These are phyloP conservation scores for Drosophila buzzatii DNA, from an alignment of 2,888 invertebrate genomes.

Conservation along the genomic window DNA sequence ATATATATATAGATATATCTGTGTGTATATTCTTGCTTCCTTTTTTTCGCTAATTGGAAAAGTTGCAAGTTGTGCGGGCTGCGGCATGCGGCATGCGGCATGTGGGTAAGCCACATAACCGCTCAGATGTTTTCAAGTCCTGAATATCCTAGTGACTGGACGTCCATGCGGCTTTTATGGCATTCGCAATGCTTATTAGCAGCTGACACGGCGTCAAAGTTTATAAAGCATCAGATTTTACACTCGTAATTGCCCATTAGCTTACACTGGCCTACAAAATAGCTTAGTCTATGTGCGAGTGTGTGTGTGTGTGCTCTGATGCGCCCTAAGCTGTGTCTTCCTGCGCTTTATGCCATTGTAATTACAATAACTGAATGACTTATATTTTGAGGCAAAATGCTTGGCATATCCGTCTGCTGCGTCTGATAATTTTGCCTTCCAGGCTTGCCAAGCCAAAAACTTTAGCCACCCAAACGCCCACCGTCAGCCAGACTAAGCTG, in stretches of 20 bases:
- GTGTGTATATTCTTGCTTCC: background rate
- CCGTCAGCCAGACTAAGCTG: background rate
- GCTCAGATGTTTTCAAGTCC: slow-evolving; percentile 31
- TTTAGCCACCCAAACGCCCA: background rate
- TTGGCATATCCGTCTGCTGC: slow-evolving; percentile 44
- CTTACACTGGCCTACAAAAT: slow-evolving; percentile 11
- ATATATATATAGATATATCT: background rate
- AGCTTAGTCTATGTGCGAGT: background rate
- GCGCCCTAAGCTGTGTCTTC: slow-evolving; percentile 55
- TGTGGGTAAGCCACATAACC: slow-evolving; percentile 14
- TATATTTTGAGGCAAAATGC: slow-evolving; percentile 56
- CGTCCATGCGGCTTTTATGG: slow-evolving; percentile 70
- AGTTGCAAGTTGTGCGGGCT: slow-evolving; percentile 76
- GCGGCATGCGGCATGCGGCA: slow-evolving; percentile 34
- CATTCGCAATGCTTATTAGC: slow-evolving; percentile 74
- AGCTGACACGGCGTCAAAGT: slow-evolving; percentile 77
- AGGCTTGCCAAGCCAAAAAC: slow-evolving; percentile 1
- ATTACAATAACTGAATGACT: slow-evolving; percentile 79
- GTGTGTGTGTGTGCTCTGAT: slow-evolving; percentile 29
- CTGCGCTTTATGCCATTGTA: slow-evolving; percentile 67
- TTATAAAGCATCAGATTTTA: slow-evolving; percentile 74
- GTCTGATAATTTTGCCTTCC: slow-evolving; percentile 64
- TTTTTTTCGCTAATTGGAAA: slow-evolving; percentile 82
- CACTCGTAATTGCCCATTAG: slow-evolving; percentile 77
- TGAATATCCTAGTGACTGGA: slow-evolving; percentile 31